Percentiles rank a stretch among this genome's conserved stretches.
These are phyloP conservation scores for Thalpophila matura DNA, from an alignment of 2,888 invertebrate genomes.

Conservation along the genomic window DNA sequence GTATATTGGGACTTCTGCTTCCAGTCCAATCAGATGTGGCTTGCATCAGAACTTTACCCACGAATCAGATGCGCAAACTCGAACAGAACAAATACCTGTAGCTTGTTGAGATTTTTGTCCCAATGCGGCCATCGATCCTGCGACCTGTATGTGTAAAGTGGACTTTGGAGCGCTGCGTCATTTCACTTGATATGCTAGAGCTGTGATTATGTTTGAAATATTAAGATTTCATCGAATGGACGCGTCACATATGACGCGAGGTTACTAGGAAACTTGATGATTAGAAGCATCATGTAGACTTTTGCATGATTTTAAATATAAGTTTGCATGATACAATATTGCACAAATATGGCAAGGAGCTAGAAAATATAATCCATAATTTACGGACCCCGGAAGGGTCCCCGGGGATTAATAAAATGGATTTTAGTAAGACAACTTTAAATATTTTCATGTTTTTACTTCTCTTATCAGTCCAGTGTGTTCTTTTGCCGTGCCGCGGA, in stretches of 20 bases:
- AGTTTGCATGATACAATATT: not conserved
- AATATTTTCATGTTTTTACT: too few relatives aligned
- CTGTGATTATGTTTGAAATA: not conserved
- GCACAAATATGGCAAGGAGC: not conserved
- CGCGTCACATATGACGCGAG: not conserved
- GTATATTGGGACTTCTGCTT: not conserved
- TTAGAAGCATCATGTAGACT: not conserved
- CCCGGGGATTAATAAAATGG: too few relatives aligned
- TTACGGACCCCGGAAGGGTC: too few relatives aligned
- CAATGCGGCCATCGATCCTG: slow-evolving; percentile 57
- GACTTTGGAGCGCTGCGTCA: slow-evolving; percentile 37
- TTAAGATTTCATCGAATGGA: not conserved
- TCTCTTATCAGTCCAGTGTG: not conserved
- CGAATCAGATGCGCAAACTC: slow-evolving; percentile 41
- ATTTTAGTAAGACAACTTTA: too few relatives aligned
- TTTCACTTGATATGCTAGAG: not conserved
- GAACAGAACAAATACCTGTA: slow-evolving; percentile 33
- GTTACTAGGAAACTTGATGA: not conserved
- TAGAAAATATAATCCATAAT: too few relatives aligned
- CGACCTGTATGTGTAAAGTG: slow-evolving; percentile 35
- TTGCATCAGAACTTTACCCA: not conserved
- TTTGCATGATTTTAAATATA: too few relatives aligned
- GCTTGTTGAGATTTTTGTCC: slow-evolving; percentile 44
- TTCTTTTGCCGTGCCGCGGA: not conserved
- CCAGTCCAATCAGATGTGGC: not conserved